These are phyloP conservation scores for Pterophyllum scalare DNA, from an alignment of 2,113 vertebrate species.

Conservation along the genomic window DNA sequence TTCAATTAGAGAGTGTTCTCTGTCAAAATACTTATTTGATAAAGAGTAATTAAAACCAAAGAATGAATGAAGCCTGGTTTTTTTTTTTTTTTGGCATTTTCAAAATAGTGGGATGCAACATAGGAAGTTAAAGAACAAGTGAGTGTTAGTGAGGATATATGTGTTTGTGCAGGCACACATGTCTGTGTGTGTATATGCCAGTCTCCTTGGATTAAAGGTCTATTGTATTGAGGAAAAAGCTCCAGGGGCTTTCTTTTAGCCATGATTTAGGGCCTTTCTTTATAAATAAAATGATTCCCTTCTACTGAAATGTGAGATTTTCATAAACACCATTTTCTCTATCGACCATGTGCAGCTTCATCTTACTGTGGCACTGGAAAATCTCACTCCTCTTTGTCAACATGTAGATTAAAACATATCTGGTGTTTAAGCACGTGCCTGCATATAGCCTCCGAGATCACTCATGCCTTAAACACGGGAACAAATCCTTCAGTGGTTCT, in stretches of 20 bases:
- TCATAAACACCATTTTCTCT: conserved; percentile 68
- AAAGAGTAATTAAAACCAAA: not conserved
- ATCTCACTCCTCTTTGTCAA: conserved; percentile 34
- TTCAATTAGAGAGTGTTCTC: not conserved
- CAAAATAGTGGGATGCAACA: not conserved
- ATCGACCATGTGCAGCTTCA: conserved; percentile 42
- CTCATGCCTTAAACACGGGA: not conserved
- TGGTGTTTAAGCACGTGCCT: conserved; percentile 12
- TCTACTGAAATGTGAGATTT: conserved; percentile 77
- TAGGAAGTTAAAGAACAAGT: conserved; percentile 29
- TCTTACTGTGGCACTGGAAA: conserved; percentile 42
- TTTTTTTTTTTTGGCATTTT: not conserved
- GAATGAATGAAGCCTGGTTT: not conserved
- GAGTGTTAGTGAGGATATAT: not conserved
- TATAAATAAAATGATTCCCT: conserved; percentile 86
- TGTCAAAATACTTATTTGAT: not conserved
- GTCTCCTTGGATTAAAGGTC: conserved; percentile 85
- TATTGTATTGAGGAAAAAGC: conserved; percentile 88
- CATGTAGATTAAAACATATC: conserved; percentile 33
- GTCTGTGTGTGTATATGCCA: conserved; percentile 45
- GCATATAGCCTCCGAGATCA: not conserved
- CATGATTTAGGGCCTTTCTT: conserved; percentile 85
- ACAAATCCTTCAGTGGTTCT: not conserved
- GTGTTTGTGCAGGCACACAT: conserved; percentile 47
- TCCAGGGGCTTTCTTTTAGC: conserved; percentile 88